phyloP scores from a whole-genome alignment of 1,140 invertebrate species.

The Protaetia brevitarsis region DNA sequence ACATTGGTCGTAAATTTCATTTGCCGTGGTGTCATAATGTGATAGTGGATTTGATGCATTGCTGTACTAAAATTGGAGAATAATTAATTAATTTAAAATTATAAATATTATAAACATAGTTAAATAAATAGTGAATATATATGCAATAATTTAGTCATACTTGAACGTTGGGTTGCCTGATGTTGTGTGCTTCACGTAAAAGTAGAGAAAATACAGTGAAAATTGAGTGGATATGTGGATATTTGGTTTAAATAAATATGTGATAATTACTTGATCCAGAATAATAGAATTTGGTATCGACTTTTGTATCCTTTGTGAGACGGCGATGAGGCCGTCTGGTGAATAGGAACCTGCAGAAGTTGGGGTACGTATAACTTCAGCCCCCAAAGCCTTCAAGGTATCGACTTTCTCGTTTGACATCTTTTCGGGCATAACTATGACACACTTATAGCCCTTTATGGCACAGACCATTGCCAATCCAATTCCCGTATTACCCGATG shows the following conservation, averaged over 20 bases:
- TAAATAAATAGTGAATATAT: too few relatives aligned
- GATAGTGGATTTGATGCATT: constrained; percentile 85
- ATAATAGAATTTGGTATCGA: constrained; percentile 90
- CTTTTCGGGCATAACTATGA: constrained; percentile 97
- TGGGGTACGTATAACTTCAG: constrained; percentile 93
- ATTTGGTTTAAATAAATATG: not conserved
- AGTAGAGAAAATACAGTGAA: too few relatives aligned
- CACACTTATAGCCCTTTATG: constrained; percentile 91
- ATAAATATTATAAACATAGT: constrained; percentile 7
- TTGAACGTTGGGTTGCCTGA: too few relatives aligned
- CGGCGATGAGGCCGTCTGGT: constrained; percentile 85
- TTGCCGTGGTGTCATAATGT: constrained; percentile 86
- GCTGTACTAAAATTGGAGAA: constrained; percentile 41
- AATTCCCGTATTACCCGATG: constrained; percentile 94
- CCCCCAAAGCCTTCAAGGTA: constrained; percentile 81
- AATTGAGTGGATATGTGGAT: too few relatives aligned
- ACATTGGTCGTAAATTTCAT: constrained; percentile 78
- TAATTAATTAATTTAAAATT: constrained; percentile 26
- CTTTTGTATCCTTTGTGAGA: constrained; percentile 75
- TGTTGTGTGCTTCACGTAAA: too few relatives aligned
- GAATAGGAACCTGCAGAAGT: constrained; percentile 85
- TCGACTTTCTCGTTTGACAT: constrained; percentile 95
- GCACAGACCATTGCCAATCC: constrained; percentile 91
- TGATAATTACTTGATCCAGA: constrained; percentile 64
- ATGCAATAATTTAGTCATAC: too few relatives aligned